Evolutionary conservation across 2,797 vertebrate genomes (phyloP), one percentile per base, ranked within the genome.

Genomic region (Lophotriccus pileatus): DNA sequence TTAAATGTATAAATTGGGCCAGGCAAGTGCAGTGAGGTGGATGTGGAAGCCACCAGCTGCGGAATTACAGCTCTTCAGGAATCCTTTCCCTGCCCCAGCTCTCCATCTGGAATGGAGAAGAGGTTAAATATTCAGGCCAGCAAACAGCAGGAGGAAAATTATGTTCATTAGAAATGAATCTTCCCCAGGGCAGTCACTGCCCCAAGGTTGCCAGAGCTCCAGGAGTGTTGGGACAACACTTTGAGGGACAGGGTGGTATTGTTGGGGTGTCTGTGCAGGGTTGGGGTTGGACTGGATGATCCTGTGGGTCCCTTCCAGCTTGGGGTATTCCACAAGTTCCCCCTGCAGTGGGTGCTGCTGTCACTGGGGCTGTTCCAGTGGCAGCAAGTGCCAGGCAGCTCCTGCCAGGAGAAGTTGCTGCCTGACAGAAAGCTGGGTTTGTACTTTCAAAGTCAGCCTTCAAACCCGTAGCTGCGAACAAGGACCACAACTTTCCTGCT

Each of bases 271-370:
- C 23, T 83, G 87, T 1, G 56, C 49, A 63, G 79, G 72, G 14
- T 1, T 3, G 7, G 43, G 44, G 23, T 1, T 37, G 49, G 2
- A 0, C 27, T 83, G 39, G 47, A 0, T 5, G 23, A 18, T 25
- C 28, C 43, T 12, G 24, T 1, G 56, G 58, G 12, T 46, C 44
- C 24, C 28, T 64, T 9, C 19, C 50, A 44, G 50, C 58, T 4
- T 58, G 34, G 64, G 28, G 25, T 0, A 44, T 50, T 70, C 41
- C 36, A 2, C 1, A 28, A 44, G 37, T 43, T 7, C 43, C 14
- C 23, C 37, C 67, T 62, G 84, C 41, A 75, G 79, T 5, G 63
- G 52, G 12, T 14, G 46, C 41, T 77, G 64, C 60, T 47, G 43
- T 60, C 1, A 0, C 88, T 62, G 70, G 58, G 30, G 36, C 66